Conservation (phyloP, 2,888 invertebrate genomes). For the Andrena flavipes region DNA sequence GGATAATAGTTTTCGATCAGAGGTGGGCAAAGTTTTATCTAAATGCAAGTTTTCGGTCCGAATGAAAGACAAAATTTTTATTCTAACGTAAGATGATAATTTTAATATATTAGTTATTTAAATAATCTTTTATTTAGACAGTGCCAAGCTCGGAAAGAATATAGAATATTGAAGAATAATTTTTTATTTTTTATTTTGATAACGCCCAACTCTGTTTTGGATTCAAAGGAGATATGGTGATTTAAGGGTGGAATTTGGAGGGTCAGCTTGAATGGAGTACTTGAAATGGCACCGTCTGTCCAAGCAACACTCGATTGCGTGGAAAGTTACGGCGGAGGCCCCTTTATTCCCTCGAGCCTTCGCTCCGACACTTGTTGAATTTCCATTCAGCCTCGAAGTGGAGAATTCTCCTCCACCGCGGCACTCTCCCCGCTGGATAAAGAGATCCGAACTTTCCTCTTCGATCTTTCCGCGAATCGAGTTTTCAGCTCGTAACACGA, state of each 20-base stretch:
- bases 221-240: no score
- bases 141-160: no score
- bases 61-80: no score
- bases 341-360: conserved; percentile 53
- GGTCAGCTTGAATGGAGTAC: not conserved
- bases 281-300: conserved; percentile 2
- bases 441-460: conserved; percentile 31
- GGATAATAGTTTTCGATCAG: no score
- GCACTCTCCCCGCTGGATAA: conserved; percentile 8
- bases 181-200: no score
- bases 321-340: conserved; percentile 64
- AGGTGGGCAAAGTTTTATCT: no score
- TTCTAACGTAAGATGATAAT: no score
- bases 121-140: no score
- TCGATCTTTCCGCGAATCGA: not conserved
- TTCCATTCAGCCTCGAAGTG: conserved; percentile 64
- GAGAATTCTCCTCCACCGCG: conserved; percentile 44
- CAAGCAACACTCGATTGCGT: conserved; percentile 25
- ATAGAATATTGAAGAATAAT: no score
- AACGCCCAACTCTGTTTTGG: no score
- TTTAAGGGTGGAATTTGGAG: not conserved
- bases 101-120: no score
- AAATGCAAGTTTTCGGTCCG: no score
- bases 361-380: conserved; percentile 71
- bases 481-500: not conserved